Evolutionary conservation across 92 coral and sea anemone species (phyloP), one percentile per base, ranked within the genome.

Genomic region (Metridium senile): DNA sequence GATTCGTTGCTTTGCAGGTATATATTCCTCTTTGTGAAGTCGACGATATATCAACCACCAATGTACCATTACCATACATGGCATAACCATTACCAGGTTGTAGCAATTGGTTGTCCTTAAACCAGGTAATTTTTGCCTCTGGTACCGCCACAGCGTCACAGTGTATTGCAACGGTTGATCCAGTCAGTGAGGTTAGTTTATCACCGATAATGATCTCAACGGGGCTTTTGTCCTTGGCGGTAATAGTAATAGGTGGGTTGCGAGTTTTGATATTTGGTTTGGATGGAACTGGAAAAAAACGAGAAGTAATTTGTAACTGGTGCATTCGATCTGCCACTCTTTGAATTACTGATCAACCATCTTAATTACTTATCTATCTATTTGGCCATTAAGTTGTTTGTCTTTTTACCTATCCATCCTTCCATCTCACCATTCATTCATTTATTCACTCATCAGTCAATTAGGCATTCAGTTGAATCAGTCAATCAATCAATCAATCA

Each of bases 61-160:
- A 61, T 0, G 86, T 68, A 7, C 83, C 83, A 65, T 86, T 82
- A 33, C 58, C 71, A 28, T 52, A 74, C 52, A 86, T 30, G 20
- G 27, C 32, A 78, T 74, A 75, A 65, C 68, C 78, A 31, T 56
- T 71, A 0, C 62, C 83, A 71, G 30, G 23, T 9, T 16, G 29
- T 32, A 86, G 51, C 27, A 51, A 56, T 53, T 68, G 79, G 52
- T 77, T 81, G 62, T 81, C 71, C 51, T 81, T 86, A 20, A 62
- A 67, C 90, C 90, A 86, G 1, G 78, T 81, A 33, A 86, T 67
- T 31, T 35, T 65, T 33, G 90, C 82, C 28, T 23, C 29, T 22
- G 90, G 90, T 11, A 74, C 59, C 1, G 82, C 90, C 46, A 69
- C 70, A 26, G 86, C 29, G 11, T 47, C 79, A 56, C 90, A 86